Conservation (phyloP, 2,797 vertebrate genomes). For the Lutjanus argentimaculatus region DNA sequence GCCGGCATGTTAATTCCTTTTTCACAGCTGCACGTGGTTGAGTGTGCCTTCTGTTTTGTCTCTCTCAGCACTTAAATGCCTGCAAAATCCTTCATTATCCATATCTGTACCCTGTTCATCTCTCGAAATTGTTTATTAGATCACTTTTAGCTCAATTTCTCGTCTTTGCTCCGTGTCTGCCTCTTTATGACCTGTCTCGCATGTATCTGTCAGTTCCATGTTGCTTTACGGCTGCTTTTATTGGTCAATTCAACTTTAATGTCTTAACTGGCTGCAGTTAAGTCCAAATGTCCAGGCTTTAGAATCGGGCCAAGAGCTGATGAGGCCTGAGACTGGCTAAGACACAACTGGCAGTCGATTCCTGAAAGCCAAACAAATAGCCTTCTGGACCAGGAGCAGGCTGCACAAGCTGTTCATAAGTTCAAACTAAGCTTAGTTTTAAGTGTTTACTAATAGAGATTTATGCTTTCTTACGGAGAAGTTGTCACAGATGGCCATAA, state of each 20-base stretch:
- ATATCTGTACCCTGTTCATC: background rate
- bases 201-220: background rate
- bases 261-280: background rate
- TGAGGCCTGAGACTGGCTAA: conserved; percentile 21
- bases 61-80: background rate
- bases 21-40: background rate
- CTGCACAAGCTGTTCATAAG: conserved; percentile 2
- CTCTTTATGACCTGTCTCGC: background rate
- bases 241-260: background rate
- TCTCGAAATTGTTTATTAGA: background rate
- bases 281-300: conserved; percentile 1
- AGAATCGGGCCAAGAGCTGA: conserved; percentile 14
- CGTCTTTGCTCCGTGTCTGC: background rate
- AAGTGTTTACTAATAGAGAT: background rate
- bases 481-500: no score
- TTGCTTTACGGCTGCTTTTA: background rate
- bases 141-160: background rate
- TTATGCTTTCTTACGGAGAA: no score
- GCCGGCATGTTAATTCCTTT: conserved; percentile 27
- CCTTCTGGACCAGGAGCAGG: background rate
- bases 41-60: background rate
- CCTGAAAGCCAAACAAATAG: conserved; percentile 29
- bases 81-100: background rate
- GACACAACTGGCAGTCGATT: conserved; percentile 17
- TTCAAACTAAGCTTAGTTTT: background rate